A percentile compares a stretch with the other conserved stretches of the same genome.
These are phyloP conservation scores for Neogobius melanostomus DNA, from an alignment of 2,113 vertebrate species.

Conservation along the genomic window DNA sequence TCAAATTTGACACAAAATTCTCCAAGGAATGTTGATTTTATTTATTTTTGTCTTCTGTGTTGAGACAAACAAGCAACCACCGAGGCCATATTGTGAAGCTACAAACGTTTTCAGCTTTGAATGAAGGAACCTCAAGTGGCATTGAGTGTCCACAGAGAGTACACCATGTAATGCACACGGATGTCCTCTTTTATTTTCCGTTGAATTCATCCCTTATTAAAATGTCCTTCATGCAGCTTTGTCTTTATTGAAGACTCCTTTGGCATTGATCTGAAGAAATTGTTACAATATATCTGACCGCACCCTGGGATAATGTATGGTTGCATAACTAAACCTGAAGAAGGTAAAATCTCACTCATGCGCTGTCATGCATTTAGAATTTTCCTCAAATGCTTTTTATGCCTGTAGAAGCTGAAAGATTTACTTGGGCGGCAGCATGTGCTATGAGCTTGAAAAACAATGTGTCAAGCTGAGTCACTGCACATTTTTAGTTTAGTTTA, in stretches of 20 bases:
- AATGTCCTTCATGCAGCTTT: neutral
- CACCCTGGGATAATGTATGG: neutral
- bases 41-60: too few relatives aligned
- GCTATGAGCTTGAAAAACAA: conserved; percentile 18
- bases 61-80: too few relatives aligned
- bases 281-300: neutral
- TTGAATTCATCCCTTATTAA: neutral
- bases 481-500: too few relatives aligned
- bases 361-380: neutral
- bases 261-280: neutral
- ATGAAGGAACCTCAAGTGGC: neutral
- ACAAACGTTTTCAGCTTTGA: neutral
- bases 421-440: conserved; percentile 5
- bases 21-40: too few relatives aligned
- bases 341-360: neutral
- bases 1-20: too few relatives aligned
- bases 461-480: conserved; percentile 11
- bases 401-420: neutral
- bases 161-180: neutral
- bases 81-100: neutral
- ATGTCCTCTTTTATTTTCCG: neutral
- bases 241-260: neutral
- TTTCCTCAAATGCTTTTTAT: neutral
- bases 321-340: neutral
- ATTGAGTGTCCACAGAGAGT: neutral